phyloP scores from a whole-genome alignment of 2,888 invertebrate genomes.

The Coremacera marginata region DNA sequence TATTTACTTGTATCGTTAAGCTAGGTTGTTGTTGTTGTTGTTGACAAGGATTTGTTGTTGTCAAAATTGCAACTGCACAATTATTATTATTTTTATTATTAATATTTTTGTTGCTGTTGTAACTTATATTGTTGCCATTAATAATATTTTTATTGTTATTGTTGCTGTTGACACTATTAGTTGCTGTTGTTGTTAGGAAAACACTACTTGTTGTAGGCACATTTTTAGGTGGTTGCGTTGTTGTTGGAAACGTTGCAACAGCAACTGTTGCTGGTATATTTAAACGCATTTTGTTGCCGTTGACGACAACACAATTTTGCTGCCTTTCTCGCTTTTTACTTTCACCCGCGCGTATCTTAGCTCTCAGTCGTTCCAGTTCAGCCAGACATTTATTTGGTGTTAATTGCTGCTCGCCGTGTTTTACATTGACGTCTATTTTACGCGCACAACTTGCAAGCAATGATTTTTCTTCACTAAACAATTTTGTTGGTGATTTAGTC shows the following conservation, averaged over 20 bases:
- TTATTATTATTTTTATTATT: conserved; percentile 31
- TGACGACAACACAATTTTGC: conserved; percentile 31
- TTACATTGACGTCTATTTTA: conserved; percentile 44
- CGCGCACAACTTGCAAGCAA: conserved; percentile 13
- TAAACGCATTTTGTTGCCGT: conserved; percentile 60
- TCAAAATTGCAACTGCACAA: conserved; percentile 36
- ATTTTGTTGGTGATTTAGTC: conserved; percentile 42
- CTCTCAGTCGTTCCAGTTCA: conserved; percentile 64
- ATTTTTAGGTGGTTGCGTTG: conserved; percentile 36
- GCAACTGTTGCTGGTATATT: conserved; percentile 61
- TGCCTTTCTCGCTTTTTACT: conserved; percentile 49
- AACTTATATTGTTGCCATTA: conserved; percentile 32
- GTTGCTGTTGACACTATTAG: conserved; percentile 42
- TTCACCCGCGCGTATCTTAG: conserved; percentile 66
- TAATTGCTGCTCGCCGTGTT: conserved; percentile 41
- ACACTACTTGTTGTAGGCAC: conserved; percentile 58
- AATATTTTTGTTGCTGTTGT: conserved; percentile 9
- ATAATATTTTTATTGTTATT: conserved; percentile 24
- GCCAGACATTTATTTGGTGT: conserved; percentile 65
- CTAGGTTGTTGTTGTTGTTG: conserved; percentile 64
- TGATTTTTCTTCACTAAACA: conserved; percentile 12
- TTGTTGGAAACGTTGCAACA: conserved; percentile 46
- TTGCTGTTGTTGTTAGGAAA: conserved; percentile 57
- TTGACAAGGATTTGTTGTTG: conserved; percentile 48
- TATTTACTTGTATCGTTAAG: conserved; percentile 69